These are phyloP conservation scores for Xanthostigma xanthostigma DNA, from an alignment of 2,888 invertebrate species.

Conservation along the genomic window DNA sequence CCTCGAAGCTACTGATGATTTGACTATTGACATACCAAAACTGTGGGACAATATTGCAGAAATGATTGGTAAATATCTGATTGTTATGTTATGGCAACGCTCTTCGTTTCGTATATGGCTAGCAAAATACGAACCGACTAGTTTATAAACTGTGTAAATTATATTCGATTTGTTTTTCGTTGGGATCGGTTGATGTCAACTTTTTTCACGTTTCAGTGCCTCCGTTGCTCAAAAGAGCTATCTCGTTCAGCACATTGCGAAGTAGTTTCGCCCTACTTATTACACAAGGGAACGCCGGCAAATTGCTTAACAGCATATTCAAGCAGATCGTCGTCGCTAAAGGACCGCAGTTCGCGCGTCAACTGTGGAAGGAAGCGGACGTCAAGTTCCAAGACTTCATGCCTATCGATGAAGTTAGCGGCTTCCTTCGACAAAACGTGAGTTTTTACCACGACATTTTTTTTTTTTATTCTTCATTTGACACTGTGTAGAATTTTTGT, in stretches of 20 bases:
- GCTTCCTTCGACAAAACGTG: slow-evolving; percentile 34
- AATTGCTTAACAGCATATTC: slow-evolving; percentile 42
- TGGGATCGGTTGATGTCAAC: slow-evolving; percentile 5
- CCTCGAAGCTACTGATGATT: slow-evolving; percentile 51
- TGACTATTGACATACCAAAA: slow-evolving; percentile 72
- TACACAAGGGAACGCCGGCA: slow-evolving; percentile 22
- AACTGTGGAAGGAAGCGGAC: slow-evolving; percentile 37
- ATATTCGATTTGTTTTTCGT: slow-evolving; percentile 1
- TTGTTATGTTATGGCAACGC: neutral
- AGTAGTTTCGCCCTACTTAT: slow-evolving; percentile 19
- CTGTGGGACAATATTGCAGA: slow-evolving; percentile 68
- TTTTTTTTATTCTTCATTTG: no score
- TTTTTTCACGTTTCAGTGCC: slow-evolving; percentile 27
- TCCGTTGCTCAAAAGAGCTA: slow-evolving; percentile 32
- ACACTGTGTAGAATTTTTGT: no score
- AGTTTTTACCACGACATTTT: slow-evolving; percentile 13
- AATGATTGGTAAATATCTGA: slow-evolving; percentile 35
- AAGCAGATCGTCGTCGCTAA: slow-evolving; percentile 40
- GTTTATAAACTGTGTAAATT: no score
- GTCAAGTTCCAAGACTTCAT: slow-evolving; percentile 38
- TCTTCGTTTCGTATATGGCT: no score
- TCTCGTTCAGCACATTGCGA: slow-evolving; percentile 26
- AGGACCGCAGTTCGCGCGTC: slow-evolving; percentile 35
- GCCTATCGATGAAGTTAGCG: slow-evolving; percentile 27
- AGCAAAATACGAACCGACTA: neutral